A percentile compares a stretch with the other conserved stretches of the same genome.
Evolutionary conservation across 2,888 invertebrate species (phyloP).

Genomic region (Drosophila stalkeri): DNA sequence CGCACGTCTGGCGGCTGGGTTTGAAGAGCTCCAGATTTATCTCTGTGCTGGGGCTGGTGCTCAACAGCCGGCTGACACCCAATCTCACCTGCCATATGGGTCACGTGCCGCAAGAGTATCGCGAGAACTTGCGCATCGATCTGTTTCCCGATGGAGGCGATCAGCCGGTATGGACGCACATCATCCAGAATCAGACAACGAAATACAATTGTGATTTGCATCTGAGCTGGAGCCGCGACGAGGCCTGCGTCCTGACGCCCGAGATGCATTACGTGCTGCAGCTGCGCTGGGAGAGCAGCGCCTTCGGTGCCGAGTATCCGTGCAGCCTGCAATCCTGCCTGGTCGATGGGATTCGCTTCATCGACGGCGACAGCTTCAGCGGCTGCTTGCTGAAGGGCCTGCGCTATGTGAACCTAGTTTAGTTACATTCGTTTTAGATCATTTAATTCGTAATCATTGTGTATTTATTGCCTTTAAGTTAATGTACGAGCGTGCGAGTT

Average conservation of each 20-base stretch:
- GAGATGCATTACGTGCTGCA: constrained; percentile 82
- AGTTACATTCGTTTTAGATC: constrained; percentile 30
- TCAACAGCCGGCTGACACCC: constrained; percentile 84
- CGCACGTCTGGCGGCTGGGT: constrained; percentile 74
- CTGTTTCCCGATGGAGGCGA: constrained; percentile 58
- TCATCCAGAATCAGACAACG: constrained; percentile 75
- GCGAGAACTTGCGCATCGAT: constrained; percentile 80
- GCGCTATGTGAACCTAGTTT: constrained; percentile 81
- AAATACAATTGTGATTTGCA: constrained; percentile 84
- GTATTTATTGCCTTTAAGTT: constrained; percentile 71
- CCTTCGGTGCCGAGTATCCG: constrained; percentile 84
- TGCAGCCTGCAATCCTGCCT: constrained; percentile 82
- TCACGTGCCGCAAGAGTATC: constrained; percentile 74
- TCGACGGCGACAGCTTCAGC: constrained; percentile 74
- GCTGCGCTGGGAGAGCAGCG: constrained; percentile 79
- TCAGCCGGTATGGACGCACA: constrained; percentile 73
- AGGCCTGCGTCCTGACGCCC: constrained; percentile 81
- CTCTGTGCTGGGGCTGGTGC: constrained; percentile 80
- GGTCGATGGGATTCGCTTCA: constrained; percentile 81
- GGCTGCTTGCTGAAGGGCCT: constrained; percentile 84
- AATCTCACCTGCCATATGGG: constrained; percentile 55
- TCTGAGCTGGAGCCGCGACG: constrained; percentile 76
- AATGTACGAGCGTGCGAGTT: constrained; percentile 62
- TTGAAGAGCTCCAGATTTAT: constrained; percentile 82
- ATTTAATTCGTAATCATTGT: constrained; percentile 44